Conservation (phyloP, 2,888 invertebrate species). For the Heliconius sara region DNA sequence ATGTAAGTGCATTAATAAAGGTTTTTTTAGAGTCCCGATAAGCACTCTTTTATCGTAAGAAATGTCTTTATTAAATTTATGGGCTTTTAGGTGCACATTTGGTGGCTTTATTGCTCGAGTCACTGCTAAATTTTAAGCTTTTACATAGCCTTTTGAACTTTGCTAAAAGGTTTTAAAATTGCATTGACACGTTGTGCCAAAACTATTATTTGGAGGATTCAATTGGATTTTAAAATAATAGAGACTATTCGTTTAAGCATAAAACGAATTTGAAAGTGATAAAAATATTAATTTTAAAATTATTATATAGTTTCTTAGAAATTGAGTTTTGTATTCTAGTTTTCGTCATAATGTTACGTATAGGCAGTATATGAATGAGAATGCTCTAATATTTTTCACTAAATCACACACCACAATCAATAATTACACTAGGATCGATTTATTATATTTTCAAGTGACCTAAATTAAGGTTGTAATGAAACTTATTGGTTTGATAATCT, state of each 20-base stretch:
- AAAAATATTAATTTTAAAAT: too few species aligned
- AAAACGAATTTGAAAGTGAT: neutral
- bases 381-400: too few species aligned
- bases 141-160: conserved; percentile 48
- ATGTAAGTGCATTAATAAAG: conserved; percentile 83
- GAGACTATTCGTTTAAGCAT: neutral
- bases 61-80: conserved; percentile 81
- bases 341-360: neutral
- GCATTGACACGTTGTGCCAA: conserved; percentile 38
- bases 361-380: neutral
- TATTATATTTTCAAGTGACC: neutral
- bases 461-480: neutral
- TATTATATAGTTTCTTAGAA: too few species aligned
- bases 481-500: neutral
- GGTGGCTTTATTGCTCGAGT: conserved; percentile 73
- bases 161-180: conserved; percentile 46
- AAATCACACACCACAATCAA: too few species aligned
- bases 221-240: conserved; percentile 14
- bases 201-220: conserved; percentile 34
- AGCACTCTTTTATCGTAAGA: conserved; percentile 71
- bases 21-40: conserved; percentile 66
- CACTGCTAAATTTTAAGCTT: conserved; percentile 61
- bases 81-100: conserved; percentile 74
- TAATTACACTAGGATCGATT: too few species aligned
- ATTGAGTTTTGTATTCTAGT: too few species aligned